Evolutionary conservation across 2,113 vertebrate genomes (phyloP).

Genomic region (Cinclus cinclus): DNA sequence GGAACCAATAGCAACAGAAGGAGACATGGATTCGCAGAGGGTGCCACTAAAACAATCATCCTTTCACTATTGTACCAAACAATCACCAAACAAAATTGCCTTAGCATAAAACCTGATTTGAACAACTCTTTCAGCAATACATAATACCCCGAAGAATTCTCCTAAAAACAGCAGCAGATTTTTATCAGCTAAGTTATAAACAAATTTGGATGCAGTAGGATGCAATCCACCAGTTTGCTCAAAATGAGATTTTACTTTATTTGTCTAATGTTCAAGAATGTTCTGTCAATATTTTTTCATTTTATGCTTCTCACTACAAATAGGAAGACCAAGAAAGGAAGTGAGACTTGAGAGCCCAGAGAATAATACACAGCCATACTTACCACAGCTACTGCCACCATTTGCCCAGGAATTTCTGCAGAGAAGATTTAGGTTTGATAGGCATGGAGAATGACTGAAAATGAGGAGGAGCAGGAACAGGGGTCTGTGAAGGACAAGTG

Average conservation of each 20-base stretch:
- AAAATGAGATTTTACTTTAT: conserved; percentile 9
- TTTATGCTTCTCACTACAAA: background rate
- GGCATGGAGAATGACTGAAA: background rate
- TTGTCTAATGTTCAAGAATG: background rate
- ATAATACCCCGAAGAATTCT: background rate
- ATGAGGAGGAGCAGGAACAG: background rate
- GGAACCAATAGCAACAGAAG: background rate
- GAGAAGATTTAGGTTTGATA: background rate
- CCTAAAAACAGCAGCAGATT: background rate
- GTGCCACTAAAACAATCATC: background rate
- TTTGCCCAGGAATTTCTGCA: background rate
- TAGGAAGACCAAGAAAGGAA: background rate
- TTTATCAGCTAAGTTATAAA: background rate
- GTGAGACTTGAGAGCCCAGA: background rate
- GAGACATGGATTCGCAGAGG: background rate
- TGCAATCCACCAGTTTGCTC: background rate
- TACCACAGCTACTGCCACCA: background rate
- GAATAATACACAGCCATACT: background rate
- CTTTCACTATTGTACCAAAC: background rate
- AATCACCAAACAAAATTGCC: background rate
- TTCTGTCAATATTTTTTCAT: background rate
- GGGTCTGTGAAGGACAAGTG: background rate
- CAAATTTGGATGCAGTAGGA: background rate
- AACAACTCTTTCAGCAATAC: background rate
- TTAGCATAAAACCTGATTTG: conserved; percentile 14